Evolutionary conservation across 2,797 vertebrate genomes (phyloP), one percentile per base, ranked within the genome.

Genomic region (Rhincodon typus): DNA sequence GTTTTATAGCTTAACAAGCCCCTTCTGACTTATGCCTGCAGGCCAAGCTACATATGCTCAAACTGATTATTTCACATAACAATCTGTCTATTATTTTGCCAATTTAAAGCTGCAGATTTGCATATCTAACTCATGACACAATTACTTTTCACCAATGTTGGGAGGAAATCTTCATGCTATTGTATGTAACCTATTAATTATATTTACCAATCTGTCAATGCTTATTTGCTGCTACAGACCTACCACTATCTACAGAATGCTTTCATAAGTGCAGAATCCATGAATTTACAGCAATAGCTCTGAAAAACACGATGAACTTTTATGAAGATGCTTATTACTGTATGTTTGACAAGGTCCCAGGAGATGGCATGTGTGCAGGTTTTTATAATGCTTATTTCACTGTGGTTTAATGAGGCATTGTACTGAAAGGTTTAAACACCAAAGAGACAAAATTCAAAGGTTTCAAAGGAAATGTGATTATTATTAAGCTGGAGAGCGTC

Each of bases 31-130:
- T 66, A 77, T 72, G 46, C 67, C n/a, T 94, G 42, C 70, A 53
- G 94, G 42, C 70, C 38, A 95, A 95, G 53, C 46, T 21, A 53
- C 30, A 95, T 95, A 50, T 57, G 94, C 70, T 95, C 38, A 95
- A 72, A 95, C 27, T 72, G 53, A 74, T 38, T 93, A 42, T 53
- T 95, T 77, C 67, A 74, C 30, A 95, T 57, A 42, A 25, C 42
- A 94, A 95, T 50, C n/a, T n/a, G n/a, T 69, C 90, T 95, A 50
- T 72, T 7, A 53, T 77, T 74, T 77, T 53, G 69, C 72, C 13
- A 72, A 27, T 95, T 95, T 74, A 74, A 34, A 21, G 15, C 34
- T 70, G 27, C 57, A 90, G 25, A 2, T 50, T 90, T 62, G 38
- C 42, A 91, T 57, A 57, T 12, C 27, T 74, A 95, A 53, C 53